Evolutionary conservation across 2,797 vertebrate genomes (phyloP), one percentile per base, ranked within the genome.

Genomic region (Argyrosomus regius): DNA sequence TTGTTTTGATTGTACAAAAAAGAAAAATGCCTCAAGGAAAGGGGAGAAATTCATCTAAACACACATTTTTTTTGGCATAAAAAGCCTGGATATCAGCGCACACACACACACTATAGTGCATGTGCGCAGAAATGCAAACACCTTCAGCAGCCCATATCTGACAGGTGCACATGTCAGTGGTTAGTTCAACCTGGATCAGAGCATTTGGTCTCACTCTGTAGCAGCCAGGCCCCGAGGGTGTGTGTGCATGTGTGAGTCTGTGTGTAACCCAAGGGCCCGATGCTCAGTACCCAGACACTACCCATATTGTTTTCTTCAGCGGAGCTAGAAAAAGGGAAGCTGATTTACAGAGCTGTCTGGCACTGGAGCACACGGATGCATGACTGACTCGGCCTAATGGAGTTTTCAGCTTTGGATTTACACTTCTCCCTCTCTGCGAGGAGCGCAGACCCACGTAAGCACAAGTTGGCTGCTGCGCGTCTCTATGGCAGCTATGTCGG

Each of bases 301-400:
- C 62, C 86, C 87, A 89, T 90, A 92, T 93, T 93, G 92, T 93
- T 92, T 91, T 92, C 90, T 88, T 92, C 90, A 88, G 85, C 90
- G 87, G 78, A 87, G 85, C 89, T 90, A 81, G 85, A 86, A 87
- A 87, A 87, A 88, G 76, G 62, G 79, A 26, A 84, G 83, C 86
- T 91, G 92, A 94, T 93, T 93, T 94, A 93, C 90, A 93, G 92
- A 92, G 91, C 92, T 93, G 92, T 92, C 92, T 95, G 91, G 90
- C 90, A 79, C 88, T 81, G 85, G 75, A 90, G 90, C 88, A 80
- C 79, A 77, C 69, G 69, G 91, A 90, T 90, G 92, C 91, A 92
- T 91, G 92, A 89, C 85, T 89, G 92, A 88, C 88, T 91, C 84
- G 24, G 77, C 85, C 91, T 93, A 93, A 94, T 92, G 92, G 92